A percentile compares a stretch with the other conserved stretches of the same genome.
Evolutionary conservation across 2,797 vertebrate species (phyloP).

Genomic region (Selene dorsalis): DNA sequence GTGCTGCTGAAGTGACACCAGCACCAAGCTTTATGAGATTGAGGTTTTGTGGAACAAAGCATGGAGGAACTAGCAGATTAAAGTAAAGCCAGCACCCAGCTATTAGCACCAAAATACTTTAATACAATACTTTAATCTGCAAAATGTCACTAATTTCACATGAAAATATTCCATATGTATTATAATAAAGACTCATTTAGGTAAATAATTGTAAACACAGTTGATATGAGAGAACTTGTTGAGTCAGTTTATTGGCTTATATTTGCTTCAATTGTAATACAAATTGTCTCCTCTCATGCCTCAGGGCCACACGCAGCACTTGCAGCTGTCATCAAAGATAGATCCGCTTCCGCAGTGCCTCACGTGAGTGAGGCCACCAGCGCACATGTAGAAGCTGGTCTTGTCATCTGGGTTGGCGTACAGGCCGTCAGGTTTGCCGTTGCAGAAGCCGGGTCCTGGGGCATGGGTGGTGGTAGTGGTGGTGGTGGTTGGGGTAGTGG

Average conservation of each 20-base stretch:
- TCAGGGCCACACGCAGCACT: constrained; percentile 77
- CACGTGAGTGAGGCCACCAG: constrained; percentile 50
- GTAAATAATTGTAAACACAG: constrained; percentile 22
- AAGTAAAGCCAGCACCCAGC: neutral
- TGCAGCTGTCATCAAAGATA: constrained; percentile 68
- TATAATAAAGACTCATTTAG: neutral
- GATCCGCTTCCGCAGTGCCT: constrained; percentile 58
- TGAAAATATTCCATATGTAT: neutral
- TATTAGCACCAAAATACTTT: constrained; percentile 6
- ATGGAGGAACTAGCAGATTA: neutral
- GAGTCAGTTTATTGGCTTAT: constrained; percentile 24
- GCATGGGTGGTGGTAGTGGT: constrained; percentile 43
- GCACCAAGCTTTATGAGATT: neutral
- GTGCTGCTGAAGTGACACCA: neutral
- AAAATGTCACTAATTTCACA: constrained; percentile 7
- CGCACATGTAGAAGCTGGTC: constrained; percentile 68
- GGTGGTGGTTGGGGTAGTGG: constrained; percentile 36
- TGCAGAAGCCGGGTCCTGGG: constrained; percentile 65
- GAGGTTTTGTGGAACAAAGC: neutral
- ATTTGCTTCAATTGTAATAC: constrained; percentile 14
- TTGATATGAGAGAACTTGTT: constrained; percentile 9
- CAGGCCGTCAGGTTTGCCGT: constrained; percentile 69
- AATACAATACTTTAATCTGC: constrained; percentile 6
- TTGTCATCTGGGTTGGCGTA: constrained; percentile 58
- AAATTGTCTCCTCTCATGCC: neutral